These are phyloP conservation scores for Dexiosoma caninum DNA, from an alignment of 2,888 invertebrate genomes.

Conservation along the genomic window DNA sequence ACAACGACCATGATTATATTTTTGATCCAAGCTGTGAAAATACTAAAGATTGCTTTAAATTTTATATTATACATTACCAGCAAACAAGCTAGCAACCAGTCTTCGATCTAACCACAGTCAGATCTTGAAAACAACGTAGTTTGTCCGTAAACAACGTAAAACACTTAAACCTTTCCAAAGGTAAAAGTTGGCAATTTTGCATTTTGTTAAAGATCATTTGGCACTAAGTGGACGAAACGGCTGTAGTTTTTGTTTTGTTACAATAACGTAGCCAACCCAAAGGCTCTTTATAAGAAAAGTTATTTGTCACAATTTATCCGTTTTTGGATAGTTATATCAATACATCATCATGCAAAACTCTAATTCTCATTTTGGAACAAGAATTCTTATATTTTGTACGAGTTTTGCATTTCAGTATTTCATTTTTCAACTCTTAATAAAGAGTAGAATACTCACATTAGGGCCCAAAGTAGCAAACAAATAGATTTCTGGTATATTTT, in stretches of 20 bases:
- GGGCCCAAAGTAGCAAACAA: constrained; percentile 87
- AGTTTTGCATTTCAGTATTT: constrained; percentile 64
- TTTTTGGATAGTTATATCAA: constrained; percentile 49
- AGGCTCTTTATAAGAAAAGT: not conserved
- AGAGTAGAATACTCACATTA: constrained; percentile 80
- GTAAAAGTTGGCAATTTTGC: not conserved
- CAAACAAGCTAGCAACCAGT: constrained; percentile 22
- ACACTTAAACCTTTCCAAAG: not conserved
- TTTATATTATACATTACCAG: constrained; percentile 54
- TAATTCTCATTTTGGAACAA: constrained; percentile 10
- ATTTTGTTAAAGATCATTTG: not conserved
- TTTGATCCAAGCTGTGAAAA: no score
- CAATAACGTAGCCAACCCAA: constrained; percentile 1
- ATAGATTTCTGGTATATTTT: constrained; percentile 88
- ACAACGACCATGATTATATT: no score
- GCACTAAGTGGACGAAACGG: not conserved
- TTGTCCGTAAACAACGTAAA: not conserved
- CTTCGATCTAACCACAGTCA: constrained; percentile 9
- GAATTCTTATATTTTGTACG: not conserved
- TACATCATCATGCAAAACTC: constrained; percentile 64
- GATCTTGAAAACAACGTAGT: not conserved
- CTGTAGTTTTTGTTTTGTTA: not conserved
- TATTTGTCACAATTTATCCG: constrained; percentile 22
- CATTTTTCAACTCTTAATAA: constrained; percentile 59
- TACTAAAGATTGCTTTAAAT: not conserved